Evolutionary conservation across 2,113 vertebrate genomes (phyloP), one percentile per base, ranked within the genome.

Genomic region (Gallinago jamesoni): DNA sequence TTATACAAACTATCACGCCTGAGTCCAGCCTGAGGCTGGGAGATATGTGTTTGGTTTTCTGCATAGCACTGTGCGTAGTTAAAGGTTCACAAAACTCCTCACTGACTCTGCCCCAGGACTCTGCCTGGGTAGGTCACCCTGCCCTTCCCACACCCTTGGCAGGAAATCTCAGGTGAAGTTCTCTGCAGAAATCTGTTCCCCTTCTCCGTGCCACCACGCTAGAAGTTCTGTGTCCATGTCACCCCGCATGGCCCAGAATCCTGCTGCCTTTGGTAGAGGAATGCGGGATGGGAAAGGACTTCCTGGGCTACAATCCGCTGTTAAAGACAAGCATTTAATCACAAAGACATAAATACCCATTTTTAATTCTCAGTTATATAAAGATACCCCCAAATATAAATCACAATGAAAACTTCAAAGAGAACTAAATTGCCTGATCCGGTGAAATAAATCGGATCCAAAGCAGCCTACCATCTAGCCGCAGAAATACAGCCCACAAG

Each of bases 321-420:
- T 78, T 95, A 75, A 60, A 87, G 96, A 70, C 91, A 80, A 74
- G 74, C 90, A 17, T 66, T 91, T 57, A 64, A 89, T 89, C 78
- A 66, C 93, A 48, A 87, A 60, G 72, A 14, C 92, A 85, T 35
- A 85, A 86, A 96, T 87, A 60, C 68, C 76, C 4, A 17, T 23
- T 18, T 87, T 79, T 84, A 94, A 89, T 91, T 95, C 96, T 41
- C 66, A 6, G 74, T 87, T 94, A 84, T 85, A 69, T 84, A 91
- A 95, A 96, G 91, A 66, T 89, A 85, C 84, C 84, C 79, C 89
- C 92, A 93, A 96, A 95, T 96, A 95, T 93, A 95, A 97, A 92
- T 79, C 84, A 96, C 84, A 94, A 96, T 90, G 80, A 73, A 68
- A 92, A 94, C 93, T 96, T 95, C 96, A 95, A 92, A 96, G 92